Evolutionary conservation across 2,888 invertebrate species (phyloP), one percentile per base, ranked within the genome.

Genomic region (Drosophila demipolita): DNA sequence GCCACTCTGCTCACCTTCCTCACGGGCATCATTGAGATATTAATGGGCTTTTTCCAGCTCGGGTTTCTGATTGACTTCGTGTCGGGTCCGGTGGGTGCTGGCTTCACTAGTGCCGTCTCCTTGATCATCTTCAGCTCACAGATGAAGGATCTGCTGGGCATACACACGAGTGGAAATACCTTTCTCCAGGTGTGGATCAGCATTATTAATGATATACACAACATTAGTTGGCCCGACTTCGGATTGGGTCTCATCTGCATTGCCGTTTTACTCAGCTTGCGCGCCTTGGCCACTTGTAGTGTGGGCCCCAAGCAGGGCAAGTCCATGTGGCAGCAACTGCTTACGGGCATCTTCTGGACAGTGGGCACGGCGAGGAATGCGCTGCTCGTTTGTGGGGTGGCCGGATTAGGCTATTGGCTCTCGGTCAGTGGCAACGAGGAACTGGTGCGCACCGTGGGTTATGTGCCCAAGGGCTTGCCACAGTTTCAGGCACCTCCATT

Each of bases 11-110:
- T 98, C 11, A 95, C 96, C 83, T 96, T 98, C 83, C 93, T 97
- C 20, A 94, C 95, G 11, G 98, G 97, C 1, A 87, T 96, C 33
- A 95, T 97, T 52, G 96, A 97, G 92, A 93, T 98, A 59, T 91
- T 96, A 32, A 97, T 98, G 97, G 97, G 97, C 17, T 92, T 96
- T 52, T 95, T 97, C 58, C 97, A 97, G 32, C 94, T 98, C 68
- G 97, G 98, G 58, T 98, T 98, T 92, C 94, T 98, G 64, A 96
- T 98, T 68, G 97, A 98, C 93, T 98, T 98, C 91, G 97, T 98
- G 29, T 97, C 97, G 2, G 97, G 97, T 0, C 97, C 98, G 0
- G 98, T 98, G 1, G 96, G 97, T 26, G 97, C 97, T 0, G 97
- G 97, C 11, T 98, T 98, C 93, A 98, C 98, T 1, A 97, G 97